These are phyloP conservation scores for Charadrius vociferus DNA, from an alignment of 2,113 vertebrate genomes.

Conservation along the genomic window DNA sequence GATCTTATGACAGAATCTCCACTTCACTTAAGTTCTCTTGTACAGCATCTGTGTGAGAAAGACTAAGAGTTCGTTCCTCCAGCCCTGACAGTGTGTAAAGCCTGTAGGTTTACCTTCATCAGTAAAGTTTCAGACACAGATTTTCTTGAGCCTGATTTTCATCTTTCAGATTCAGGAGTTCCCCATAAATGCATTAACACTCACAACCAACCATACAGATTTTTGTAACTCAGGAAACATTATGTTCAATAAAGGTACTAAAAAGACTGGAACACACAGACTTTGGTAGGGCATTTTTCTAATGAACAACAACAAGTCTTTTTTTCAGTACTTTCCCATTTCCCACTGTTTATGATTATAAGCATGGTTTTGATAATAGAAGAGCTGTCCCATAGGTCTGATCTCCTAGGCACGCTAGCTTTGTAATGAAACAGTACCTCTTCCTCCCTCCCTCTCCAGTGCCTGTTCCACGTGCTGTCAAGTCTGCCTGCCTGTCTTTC, in stretches of 20 bases:
- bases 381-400: neutral
- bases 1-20: neutral
- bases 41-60: neutral
- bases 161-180: neutral
- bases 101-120: neutral
- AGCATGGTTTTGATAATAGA: neutral
- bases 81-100: neutral
- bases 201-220: neutral
- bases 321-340: neutral
- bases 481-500: neutral
- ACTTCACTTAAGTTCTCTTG: neutral
- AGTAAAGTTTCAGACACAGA: neutral
- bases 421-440: neutral
- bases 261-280: neutral
- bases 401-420: neutral
- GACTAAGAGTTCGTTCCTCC: neutral
- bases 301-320: neutral
- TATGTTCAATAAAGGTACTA: neutral
- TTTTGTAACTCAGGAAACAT: neutral
- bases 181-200: neutral
- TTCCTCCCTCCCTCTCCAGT: neutral
- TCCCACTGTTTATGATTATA: neutral
- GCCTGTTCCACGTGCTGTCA: neutral
- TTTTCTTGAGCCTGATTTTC: neutral
- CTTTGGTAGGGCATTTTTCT: neutral